A percentile compares a stretch with the other conserved stretches of the same genome.
phyloP scores from a whole-genome alignment of 2,113 vertebrate genomes.

The Vicugna pacos region DNA sequence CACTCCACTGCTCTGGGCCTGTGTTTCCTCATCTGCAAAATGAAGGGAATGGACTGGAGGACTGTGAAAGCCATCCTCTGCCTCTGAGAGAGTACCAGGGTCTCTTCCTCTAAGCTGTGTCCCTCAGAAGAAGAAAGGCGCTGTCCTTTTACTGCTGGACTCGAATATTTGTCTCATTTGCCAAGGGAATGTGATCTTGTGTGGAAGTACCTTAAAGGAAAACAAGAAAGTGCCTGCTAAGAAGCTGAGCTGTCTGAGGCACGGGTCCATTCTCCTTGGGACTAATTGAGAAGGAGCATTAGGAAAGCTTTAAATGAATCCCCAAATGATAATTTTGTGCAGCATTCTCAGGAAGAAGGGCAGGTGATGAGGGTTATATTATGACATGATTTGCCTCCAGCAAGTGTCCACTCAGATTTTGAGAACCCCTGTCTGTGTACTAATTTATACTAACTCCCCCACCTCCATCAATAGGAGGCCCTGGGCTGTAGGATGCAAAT shows the following conservation, averaged over 20 bases:
- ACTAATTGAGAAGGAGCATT: neutral
- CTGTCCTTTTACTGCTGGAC: neutral
- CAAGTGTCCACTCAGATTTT: neutral
- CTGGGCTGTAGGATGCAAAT: constrained; percentile 5
- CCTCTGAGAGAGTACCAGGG: neutral
- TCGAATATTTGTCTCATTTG: neutral
- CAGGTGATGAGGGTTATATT: neutral
- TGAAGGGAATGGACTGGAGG: neutral
- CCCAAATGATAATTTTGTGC: neutral
- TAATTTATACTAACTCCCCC: neutral
- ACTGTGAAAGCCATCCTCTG: neutral
- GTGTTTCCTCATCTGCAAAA: neutral
- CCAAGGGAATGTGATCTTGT: neutral
- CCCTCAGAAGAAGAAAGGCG: neutral
- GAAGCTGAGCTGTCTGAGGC: neutral
- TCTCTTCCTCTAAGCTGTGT: neutral
- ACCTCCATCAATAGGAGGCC: neutral
- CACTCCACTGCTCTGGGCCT: neutral
- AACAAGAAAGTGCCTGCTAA: neutral
- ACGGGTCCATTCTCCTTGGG: neutral
- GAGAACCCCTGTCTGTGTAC: neutral
- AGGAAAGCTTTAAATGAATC: neutral
- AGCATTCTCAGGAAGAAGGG: neutral
- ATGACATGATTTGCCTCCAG: neutral
- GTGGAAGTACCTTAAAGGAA: neutral